phyloP scores from a whole-genome alignment of 92 coral and sea anemone genomes.

The Micromussa lordhowensis region DNA sequence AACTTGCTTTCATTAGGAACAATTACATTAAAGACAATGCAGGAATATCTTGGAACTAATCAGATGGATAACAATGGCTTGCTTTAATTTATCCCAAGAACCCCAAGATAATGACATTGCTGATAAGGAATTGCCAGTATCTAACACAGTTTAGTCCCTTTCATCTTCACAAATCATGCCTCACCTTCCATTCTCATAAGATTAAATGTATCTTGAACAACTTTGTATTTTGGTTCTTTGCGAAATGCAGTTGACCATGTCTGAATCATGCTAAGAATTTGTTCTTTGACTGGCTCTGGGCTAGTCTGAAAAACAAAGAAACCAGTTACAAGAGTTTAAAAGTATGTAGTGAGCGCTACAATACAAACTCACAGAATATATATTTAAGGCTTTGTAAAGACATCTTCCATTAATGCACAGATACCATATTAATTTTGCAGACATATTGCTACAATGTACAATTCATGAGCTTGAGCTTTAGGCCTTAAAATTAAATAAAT shows the following conservation, averaged over 20 bases:
- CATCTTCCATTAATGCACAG: not conserved
- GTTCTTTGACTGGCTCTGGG: slow-evolving; percentile 90
- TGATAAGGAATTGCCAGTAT: not conserved
- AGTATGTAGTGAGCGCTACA: not conserved
- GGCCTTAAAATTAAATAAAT: too few species aligned
- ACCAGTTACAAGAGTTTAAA: not conserved
- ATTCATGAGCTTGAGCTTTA: too few species aligned
- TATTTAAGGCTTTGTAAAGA: not conserved
- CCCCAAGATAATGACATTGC: too few species aligned
- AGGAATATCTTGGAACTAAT: too few species aligned
- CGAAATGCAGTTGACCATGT: slow-evolving; percentile 96
- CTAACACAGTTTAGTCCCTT: not conserved
- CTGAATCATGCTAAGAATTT: slow-evolving; percentile 82
- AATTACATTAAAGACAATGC: too few species aligned
- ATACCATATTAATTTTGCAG: too few species aligned
- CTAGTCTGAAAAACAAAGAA: slow-evolving; percentile 37
- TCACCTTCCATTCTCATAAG: slow-evolving; percentile 98
- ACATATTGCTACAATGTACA: too few species aligned
- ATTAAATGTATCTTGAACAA: slow-evolving; percentile 93
- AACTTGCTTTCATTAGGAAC: too few species aligned
- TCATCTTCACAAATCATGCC: not conserved
- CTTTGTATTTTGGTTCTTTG: slow-evolving; percentile 91
- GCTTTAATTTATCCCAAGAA: too few species aligned
- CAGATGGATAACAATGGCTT: too few species aligned
- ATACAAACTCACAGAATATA: not conserved